Conservation (phyloP, 2,113 vertebrate genomes). For the Brachypteracias leptosomus region DNA sequence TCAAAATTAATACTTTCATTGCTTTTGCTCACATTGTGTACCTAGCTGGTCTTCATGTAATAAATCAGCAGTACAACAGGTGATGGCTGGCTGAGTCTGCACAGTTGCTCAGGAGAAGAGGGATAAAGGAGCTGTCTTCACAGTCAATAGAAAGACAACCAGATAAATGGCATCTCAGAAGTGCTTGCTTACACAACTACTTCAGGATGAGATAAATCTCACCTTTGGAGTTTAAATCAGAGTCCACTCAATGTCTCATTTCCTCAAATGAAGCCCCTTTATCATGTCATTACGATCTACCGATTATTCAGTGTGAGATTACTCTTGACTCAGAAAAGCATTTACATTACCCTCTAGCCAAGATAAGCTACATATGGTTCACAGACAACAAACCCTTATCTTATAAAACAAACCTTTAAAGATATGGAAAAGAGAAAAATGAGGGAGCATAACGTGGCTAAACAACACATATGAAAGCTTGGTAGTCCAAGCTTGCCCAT, state of each 20-base stretch:
- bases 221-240: not conserved
- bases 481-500: not conserved
- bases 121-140: not conserved
- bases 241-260: not conserved
- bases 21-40: not conserved
- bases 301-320: not conserved
- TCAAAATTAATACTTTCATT: not conserved
- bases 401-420: not conserved
- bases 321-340: not conserved
- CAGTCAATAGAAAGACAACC: not conserved
- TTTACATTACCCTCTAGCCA: not conserved
- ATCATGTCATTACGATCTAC: accelerated
- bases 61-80: not conserved
- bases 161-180: not conserved
- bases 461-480: not conserved
- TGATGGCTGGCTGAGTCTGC: not conserved
- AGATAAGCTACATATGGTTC: not conserved
- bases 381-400: not conserved
- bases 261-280: not conserved
- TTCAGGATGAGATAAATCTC: not conserved
- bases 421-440: not conserved
- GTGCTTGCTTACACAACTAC: not conserved
- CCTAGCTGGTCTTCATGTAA: not conserved
- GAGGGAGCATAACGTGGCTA: not conserved
- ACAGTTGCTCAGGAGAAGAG: not conserved